Base-by-base conservation (phyloP, 2,113 vertebrate species). In the Petromus typicus region DNA sequence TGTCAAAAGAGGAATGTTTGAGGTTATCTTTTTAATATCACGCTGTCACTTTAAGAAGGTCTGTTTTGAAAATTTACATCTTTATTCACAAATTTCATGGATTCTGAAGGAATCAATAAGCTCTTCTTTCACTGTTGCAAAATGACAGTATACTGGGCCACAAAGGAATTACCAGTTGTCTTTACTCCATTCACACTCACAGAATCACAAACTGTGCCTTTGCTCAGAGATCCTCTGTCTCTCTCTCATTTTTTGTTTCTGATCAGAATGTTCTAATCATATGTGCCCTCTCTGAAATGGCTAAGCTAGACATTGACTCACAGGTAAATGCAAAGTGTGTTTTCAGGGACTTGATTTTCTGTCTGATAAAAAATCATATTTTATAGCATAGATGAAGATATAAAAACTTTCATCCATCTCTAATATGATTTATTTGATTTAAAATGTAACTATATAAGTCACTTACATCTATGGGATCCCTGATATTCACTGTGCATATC, bases 71-170 rank as follows among this genome's bases (percentile, higher is more conserved):
- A 78, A 57, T 64, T 22, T 64, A 57, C 22, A 30, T 32, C 40
- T 88, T 73, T 94, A 57, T 71, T 76, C 54, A 91, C 43, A 89
- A 64, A 83, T 79, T 25, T 4, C 54, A 61, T 86, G 78, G 32
- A 79, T 78, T 59, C 45, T 86, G n/a, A 8, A 54, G 30, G 32
- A 61, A 12, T 54, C 0, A 51, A 18, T 76, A 69, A 81, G 69
- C 5, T 75, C 51, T 48, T 71, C 11, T 82, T 59, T 86, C 10
- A 23, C 3, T 34, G 17, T 34, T 32, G n/a, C 20, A 91, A 81
- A 82, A 48, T n/a, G 66, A 6, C 40, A 37, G 59, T 34, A 23
- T 66, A 2, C 7, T 71, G n/a, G 57, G 37, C 10, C 10, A 86
- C 11, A 18, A 51, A 25, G 3, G 22, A 87, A 30, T 14, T 94